A percentile compares a stretch with the other conserved stretches of the same genome.
Evolutionary conservation across 92 coral and sea anemone species (phyloP).

Genomic region (Pocillopora meandrina): DNA sequence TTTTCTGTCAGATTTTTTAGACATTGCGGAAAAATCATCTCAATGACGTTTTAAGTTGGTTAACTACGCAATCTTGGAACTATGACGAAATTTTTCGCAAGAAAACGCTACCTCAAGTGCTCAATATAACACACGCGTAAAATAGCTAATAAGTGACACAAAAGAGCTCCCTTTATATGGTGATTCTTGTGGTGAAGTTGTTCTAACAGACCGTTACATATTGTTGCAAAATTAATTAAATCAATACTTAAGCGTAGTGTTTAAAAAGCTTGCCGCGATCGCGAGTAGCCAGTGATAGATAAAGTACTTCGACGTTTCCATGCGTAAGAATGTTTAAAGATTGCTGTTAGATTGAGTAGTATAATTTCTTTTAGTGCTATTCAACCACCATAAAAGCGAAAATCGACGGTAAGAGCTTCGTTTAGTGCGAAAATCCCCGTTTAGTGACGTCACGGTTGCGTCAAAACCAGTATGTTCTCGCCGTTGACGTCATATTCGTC

Average conservation of each 20-base stretch:
- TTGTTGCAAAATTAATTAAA: constrained; percentile 24
- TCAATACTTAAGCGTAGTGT: neutral
- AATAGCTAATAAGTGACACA: neutral
- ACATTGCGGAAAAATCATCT: neutral
- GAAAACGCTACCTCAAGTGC: too few species aligned
- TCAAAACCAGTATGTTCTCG: constrained; percentile 49
- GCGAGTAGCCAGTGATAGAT: neutral
- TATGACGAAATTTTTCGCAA: neutral
- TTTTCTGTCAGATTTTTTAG: neutral
- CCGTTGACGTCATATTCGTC: constrained; percentile 32
- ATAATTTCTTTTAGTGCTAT: neutral
- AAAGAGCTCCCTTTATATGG: neutral
- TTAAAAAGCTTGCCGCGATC: neutral
- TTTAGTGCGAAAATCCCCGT: constrained; percentile 39
- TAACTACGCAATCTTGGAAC: neutral
- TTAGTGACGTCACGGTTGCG: constrained; percentile 53
- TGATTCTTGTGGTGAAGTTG: neutral
- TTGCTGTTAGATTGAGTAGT: neutral
- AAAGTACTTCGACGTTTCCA: neutral
- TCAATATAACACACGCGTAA: too few species aligned
- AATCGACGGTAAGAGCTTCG: constrained; percentile 5
- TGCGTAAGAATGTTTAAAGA: neutral
- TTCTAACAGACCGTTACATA: constrained; percentile 8
- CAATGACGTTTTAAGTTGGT: neutral
- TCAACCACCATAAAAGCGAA: neutral